phyloP scores from a whole-genome alignment of 2,888 invertebrate species.

The Clepsis dumicolana region DNA sequence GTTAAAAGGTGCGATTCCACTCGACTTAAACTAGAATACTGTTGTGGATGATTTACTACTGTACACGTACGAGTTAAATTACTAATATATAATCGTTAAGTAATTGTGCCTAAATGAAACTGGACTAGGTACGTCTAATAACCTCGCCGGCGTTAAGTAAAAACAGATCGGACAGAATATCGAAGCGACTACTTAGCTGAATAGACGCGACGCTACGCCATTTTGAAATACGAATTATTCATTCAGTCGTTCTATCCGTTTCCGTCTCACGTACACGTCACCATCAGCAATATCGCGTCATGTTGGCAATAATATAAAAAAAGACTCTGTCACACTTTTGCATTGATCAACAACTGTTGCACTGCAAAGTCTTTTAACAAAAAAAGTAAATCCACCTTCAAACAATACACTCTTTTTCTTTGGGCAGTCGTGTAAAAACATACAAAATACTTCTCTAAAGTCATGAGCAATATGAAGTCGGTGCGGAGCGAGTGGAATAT shows the following conservation, averaged over 20 bases:
- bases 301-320: not conserved
- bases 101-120: not conserved
- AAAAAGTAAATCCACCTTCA: too few relatives aligned
- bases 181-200: not conserved
- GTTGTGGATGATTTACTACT: not conserved
- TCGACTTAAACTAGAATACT: not conserved
- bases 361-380: too few relatives aligned
- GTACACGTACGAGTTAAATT: not conserved
- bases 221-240: not conserved
- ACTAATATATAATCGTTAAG: not conserved
- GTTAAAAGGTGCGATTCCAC: not conserved
- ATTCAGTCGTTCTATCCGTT: not conserved
- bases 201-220: conserved; percentile 23
- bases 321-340: not conserved
- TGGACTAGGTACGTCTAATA: not conserved
- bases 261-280: conserved; percentile 11
- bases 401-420: too few relatives aligned
- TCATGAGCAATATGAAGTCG: too few relatives aligned
- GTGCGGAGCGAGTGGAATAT: too few relatives aligned
- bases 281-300: not conserved
- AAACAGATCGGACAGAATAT: not conserved
- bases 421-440: too few relatives aligned
- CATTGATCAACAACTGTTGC: too few relatives aligned
- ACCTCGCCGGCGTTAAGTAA: not conserved
- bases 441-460: too few relatives aligned